Percentiles rank a stretch among this genome's conserved stretches.
These are phyloP conservation scores for Sebastes steindachneri DNA, from an alignment of 2,797 vertebrate genomes.

Conservation along the genomic window DNA sequence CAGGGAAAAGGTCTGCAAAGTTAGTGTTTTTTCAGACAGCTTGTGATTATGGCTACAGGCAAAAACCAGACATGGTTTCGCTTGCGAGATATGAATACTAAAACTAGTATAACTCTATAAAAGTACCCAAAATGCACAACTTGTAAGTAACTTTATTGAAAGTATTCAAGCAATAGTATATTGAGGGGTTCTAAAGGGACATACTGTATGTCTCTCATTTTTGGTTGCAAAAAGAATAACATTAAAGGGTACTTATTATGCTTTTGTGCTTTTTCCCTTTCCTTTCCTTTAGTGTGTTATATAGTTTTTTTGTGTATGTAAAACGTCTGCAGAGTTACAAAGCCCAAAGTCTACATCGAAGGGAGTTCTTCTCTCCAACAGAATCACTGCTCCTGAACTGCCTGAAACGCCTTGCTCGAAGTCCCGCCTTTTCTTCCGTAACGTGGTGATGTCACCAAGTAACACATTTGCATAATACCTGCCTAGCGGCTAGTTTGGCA, in stretches of 20 bases:
- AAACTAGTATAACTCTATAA: neutral
- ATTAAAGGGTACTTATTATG: too few relatives aligned
- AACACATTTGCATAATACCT: too few relatives aligned
- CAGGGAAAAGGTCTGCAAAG: neutral
- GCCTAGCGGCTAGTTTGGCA: too few relatives aligned
- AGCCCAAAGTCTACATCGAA: too few relatives aligned
- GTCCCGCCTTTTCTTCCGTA: too few relatives aligned
- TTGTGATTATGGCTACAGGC: neutral
- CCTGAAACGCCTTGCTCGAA: too few relatives aligned
- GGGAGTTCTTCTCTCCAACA: too few relatives aligned
- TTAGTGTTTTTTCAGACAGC: neutral
- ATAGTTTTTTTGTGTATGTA: too few relatives aligned
- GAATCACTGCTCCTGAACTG: too few relatives aligned
- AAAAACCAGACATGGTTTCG: neutral
- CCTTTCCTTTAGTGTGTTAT: too few relatives aligned
- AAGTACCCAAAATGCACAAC: neutral
- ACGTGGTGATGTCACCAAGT: too few relatives aligned
- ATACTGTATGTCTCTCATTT: fast-evolving
- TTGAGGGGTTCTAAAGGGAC: neutral
- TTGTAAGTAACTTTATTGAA: neutral
- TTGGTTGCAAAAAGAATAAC: neutral
- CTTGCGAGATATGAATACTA: neutral
- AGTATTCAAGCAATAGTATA: neutral
- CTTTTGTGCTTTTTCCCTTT: fast-evolving
- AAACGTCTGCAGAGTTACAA: too few relatives aligned